Conservation (phyloP, 2,888 invertebrate genomes). For the Diloba caeruleocephala region DNA sequence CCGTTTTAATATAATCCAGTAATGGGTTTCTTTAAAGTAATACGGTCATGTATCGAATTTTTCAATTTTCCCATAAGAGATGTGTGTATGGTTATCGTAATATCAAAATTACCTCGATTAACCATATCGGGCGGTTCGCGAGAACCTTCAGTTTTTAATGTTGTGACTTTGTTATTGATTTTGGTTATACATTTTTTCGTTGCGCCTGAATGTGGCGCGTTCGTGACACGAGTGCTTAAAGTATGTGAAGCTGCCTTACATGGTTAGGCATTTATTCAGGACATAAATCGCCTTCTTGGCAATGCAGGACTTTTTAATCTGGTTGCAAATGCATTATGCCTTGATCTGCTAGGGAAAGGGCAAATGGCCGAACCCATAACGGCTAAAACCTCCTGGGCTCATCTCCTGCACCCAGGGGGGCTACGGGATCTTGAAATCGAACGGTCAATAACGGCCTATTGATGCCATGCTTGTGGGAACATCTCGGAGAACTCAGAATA, state of each 20-base stretch:
- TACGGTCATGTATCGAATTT: constrained; percentile 49
- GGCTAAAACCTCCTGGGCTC: no score
- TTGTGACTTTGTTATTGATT: constrained; percentile 50
- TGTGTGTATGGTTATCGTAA: constrained; percentile 50
- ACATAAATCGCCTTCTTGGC: constrained; percentile 6
- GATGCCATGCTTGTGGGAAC: no score
- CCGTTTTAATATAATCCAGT: constrained; percentile 42
- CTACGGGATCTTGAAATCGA: no score
- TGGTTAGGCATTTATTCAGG: constrained; percentile 24
- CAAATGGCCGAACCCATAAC: no score
- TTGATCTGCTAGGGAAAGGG: no score
- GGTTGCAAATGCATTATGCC: no score
- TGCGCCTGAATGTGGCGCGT: constrained; percentile 26
- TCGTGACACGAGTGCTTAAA: constrained; percentile 26
- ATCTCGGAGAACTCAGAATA: no score
- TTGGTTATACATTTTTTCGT: constrained; percentile 35
- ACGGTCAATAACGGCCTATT: no score
- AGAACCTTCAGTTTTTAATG: constrained; percentile 45
- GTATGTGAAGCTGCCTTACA: constrained; percentile 20
- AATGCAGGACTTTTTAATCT: no score
- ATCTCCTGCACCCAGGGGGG: no score
- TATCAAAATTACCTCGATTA: constrained; percentile 61
- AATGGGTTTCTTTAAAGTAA: constrained; percentile 41
- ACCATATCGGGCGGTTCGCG: constrained; percentile 59
- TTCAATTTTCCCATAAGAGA: constrained; percentile 54